Base-by-base conservation (phyloP, 2,888 invertebrate species). In the Acleris holmiana region DNA sequence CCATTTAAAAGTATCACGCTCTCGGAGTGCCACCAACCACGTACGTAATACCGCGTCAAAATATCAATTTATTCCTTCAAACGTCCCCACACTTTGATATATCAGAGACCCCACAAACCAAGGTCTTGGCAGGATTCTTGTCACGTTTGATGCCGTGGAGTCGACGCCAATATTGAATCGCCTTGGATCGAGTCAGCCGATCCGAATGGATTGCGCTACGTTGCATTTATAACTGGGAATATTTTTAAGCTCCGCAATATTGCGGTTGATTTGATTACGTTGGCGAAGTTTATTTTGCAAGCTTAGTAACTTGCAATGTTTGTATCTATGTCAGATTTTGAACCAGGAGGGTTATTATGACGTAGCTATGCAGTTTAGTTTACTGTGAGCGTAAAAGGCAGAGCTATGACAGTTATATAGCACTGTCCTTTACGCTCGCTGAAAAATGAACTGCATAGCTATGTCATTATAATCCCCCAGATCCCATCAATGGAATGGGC, bases 1-100 rank as follows among this genome's bases (percentile, higher is more conserved):
- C 15, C 6, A 18, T n/a, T 61, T 49, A 55, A 40, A 55, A 62
- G 54, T 55, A 41, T 55, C 23, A 6, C 19, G 49, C 62, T 29
- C 17, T 5, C 41, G 35, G 41, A 29, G 41, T 19, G 17, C 25
- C 17, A 10, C 5, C 44, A 46, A n/a, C 44, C 62, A 63, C 63
- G 63, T 57, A 63, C 46, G 63, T 57, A 63, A 63, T 63, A 62
- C 63, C 57, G 47, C 63, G 40, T 63, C 63, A 63, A 63, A 63
- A 63, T 63, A 63, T 63, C 63, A 57, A 63, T 63, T 47, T 63
- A 57, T 63, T 57, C 57, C 49, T 46, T 56, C 63, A 51, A 47
- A 41, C 44, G 57, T 56, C 50, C 49, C 63, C 40, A 63, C 57
- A 40, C 63, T 63, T 57, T 63, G 63, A 63, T 63, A 63, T 63